Conservation (phyloP, 2,888 invertebrate species). For the Tortricodes alternella region DNA sequence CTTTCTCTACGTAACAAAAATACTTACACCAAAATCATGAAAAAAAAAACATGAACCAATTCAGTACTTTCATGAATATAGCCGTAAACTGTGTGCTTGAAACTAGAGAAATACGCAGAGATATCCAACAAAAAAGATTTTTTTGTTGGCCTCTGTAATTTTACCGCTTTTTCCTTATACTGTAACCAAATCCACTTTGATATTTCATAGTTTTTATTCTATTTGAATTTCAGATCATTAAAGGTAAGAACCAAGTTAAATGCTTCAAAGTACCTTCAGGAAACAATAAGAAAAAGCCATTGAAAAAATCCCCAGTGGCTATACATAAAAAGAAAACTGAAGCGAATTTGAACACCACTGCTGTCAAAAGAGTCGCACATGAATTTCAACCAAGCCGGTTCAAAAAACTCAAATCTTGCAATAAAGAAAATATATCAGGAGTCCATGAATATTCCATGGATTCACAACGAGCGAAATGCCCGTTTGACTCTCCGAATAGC, state of each 20-base stretch:
- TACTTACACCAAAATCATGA: too few species aligned
- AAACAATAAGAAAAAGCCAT: conserved; percentile 64
- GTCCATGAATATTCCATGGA: conserved; percentile 50
- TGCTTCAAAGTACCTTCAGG: conserved; percentile 67
- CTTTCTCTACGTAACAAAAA: too few species aligned
- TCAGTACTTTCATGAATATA: too few species aligned
- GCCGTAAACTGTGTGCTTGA: too few species aligned
- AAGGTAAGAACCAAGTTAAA: conserved; percentile 58
- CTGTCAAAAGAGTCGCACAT: conserved; percentile 55
- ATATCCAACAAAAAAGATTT: too few species aligned
- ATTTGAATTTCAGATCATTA: conserved; percentile 52
- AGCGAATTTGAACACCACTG: conserved; percentile 56
- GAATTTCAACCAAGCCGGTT: conserved; percentile 52
- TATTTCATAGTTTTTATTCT: neutral
- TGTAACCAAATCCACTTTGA: too few species aligned
- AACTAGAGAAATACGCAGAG: too few species aligned
- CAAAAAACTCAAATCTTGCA: conserved; percentile 45
- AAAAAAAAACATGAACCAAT: too few species aligned
- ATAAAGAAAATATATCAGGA: conserved; percentile 58
- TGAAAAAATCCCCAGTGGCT: conserved; percentile 65
- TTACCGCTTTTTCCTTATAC: too few species aligned
- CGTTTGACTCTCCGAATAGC: conserved; percentile 65
- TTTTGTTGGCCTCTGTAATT: too few species aligned
- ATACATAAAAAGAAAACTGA: conserved; percentile 66
- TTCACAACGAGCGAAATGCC: conserved; percentile 52